A percentile compares a stretch with the other conserved stretches of the same genome.
Conservation (phyloP, 1,140 invertebrate genomes). For the Zaprionus davidi region DNA sequence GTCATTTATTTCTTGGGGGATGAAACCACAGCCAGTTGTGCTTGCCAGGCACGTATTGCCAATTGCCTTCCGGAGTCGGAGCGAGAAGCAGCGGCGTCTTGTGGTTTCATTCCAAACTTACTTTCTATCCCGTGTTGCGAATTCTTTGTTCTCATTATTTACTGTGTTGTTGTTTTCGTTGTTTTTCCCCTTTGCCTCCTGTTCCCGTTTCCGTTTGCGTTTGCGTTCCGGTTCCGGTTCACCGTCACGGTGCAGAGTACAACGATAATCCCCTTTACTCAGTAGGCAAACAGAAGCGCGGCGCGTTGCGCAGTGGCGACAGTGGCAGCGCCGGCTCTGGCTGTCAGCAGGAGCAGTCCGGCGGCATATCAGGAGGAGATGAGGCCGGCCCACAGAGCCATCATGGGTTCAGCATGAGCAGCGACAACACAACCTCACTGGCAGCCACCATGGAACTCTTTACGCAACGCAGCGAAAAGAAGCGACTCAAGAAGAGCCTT, state of each 20-base stretch:
- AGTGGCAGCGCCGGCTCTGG: constrained; percentile 11
- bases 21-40: constrained; percentile 4
- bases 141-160: constrained; percentile 62
- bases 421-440: constrained; percentile 69
- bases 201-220: constrained; percentile 19
- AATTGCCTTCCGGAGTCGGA: neutral
- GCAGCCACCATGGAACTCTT: constrained; percentile 76
- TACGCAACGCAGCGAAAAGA: constrained; percentile 87
- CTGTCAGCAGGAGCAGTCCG: constrained; percentile 42
- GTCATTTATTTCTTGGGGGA: neutral
- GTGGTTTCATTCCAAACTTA: constrained; percentile 1
- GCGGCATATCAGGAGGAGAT: constrained; percentile 43
- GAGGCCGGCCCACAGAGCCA: constrained; percentile 59
- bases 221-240: constrained; percentile 27
- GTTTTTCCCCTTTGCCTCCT: constrained; percentile 42
- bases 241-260: constrained; percentile 72
- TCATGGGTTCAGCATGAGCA: constrained; percentile 64
- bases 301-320: constrained; percentile 52
- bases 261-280: constrained; percentile 84
- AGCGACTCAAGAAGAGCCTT: constrained; percentile 89
- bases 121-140: constrained; percentile 14
- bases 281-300: constrained; percentile 81
- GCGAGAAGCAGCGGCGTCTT: neutral
- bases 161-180: constrained; percentile 71
- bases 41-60: neutral